Base-by-base conservation (phyloP, 2,888 invertebrate genomes). In the Leptura quadrifasciata region DNA sequence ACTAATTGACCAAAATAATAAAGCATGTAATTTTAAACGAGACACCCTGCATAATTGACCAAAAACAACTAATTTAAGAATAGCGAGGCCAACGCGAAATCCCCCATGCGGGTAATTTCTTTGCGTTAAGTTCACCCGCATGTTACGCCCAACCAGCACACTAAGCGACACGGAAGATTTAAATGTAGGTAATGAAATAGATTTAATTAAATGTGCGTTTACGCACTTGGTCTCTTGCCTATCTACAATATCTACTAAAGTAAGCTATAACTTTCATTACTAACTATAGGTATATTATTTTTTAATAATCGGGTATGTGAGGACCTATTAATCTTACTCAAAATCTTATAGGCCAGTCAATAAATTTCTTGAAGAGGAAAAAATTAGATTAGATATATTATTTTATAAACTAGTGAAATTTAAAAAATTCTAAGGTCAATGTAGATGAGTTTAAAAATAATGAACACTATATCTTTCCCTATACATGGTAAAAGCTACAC, bases 201-300 rank as follows among this genome's bases (percentile, higher is more conserved):
- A 73, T 79, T 71, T 76, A 81, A 74, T 60, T 61, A 61, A 35
- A 76, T 81, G 85, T 85, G 85, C 84, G 76, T 80, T 79, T 79
- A 80, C 82, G 85, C 84, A 85, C 85, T 85, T 85, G 85, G 85
- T 85, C 85, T 84, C 79, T 83, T 80, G 74, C 76, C 79, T 81
- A 70, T 68, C 78, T 78, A 79, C 63, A 27, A 35, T 74, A 68
- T 54, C 47, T 61, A 47, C 71, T 71, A 71, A 52, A 27, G 17
- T 71, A 61, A 61, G 71, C 69, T 70, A 76, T 52, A 57, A 61
- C 35, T 58, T 27, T 35, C 39, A 39, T 35, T 71, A 71, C 20
- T 18, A 35, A 61, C 10, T 71, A 57, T 61, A 20, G 27, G 27
- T 61, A 52, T 3, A 31, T 39, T 47, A 47, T 47, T 39, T 58